phyloP scores from a whole-genome alignment of 2,113 vertebrate genomes.

The Pithys albifrons region DNA sequence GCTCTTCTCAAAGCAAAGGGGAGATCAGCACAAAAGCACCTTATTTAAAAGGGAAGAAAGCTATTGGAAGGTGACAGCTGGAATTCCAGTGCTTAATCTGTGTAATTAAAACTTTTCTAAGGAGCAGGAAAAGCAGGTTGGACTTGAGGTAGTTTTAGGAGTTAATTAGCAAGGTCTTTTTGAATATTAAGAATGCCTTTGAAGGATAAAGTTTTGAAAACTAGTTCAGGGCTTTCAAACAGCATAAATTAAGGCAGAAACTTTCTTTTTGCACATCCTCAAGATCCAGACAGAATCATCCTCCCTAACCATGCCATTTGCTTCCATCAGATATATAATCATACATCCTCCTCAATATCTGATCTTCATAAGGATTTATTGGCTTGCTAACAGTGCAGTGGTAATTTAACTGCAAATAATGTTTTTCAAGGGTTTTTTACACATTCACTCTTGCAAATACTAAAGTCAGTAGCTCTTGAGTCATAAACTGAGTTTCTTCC shows the following conservation, averaged over 20 bases:
- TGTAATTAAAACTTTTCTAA: slow-evolving; percentile 67
- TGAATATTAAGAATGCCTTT: slow-evolving; percentile 67
- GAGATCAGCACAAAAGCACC: slow-evolving; percentile 41
- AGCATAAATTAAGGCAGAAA: slow-evolving; percentile 65
- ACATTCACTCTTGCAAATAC: background rate
- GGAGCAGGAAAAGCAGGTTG: slow-evolving; percentile 54
- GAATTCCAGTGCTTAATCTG: slow-evolving; percentile 63
- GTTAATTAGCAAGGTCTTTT: slow-evolving; percentile 66
- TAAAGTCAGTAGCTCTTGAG: background rate
- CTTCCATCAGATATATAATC: slow-evolving; percentile 31
- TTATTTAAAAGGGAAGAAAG: slow-evolving; percentile 45
- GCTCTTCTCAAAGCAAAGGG: slow-evolving; percentile 38
- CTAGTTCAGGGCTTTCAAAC: slow-evolving; percentile 67
- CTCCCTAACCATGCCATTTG: background rate
- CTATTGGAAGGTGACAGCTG: slow-evolving; percentile 61
- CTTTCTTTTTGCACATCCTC: slow-evolving; percentile 18
- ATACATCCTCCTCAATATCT: background rate
- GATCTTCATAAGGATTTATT: slow-evolving; percentile 15
- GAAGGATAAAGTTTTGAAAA: slow-evolving; percentile 67
- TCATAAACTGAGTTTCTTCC: background rate
- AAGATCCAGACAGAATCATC: slow-evolving; percentile 28
- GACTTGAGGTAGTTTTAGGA: slow-evolving; percentile 64
- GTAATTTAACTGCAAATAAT: background rate
- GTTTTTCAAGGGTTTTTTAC: background rate
- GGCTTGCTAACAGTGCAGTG: background rate